Percentiles rank a stretch among this genome's conserved stretches.
phyloP scores from a whole-genome alignment of 2,113 vertebrate genomes.

The Cyanoderma ruficeps region DNA sequence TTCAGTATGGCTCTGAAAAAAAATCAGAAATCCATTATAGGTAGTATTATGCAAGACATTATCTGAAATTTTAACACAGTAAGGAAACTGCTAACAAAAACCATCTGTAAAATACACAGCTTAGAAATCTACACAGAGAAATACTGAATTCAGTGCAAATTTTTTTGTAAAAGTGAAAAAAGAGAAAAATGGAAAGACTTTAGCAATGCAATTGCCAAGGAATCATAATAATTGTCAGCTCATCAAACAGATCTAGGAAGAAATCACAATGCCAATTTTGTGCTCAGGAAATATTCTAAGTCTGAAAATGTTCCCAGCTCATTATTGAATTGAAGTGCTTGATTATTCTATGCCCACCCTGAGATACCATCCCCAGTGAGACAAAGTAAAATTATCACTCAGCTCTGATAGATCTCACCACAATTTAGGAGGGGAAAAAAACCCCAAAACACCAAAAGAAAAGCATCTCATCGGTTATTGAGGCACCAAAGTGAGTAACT shows the following conservation, averaged over 20 bases:
- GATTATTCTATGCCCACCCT: neutral
- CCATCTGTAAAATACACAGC: neutral
- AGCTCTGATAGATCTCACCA: neutral
- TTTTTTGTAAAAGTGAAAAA: neutral
- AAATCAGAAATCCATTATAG: neutral
- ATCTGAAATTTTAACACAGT: slow-evolving; percentile 1
- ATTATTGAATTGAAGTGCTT: neutral
- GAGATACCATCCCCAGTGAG: neutral
- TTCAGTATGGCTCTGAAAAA: neutral
- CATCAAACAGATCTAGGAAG: neutral
- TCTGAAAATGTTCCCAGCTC: neutral
- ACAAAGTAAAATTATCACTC: neutral
- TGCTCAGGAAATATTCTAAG: neutral
- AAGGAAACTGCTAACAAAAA: slow-evolving; percentile 1
- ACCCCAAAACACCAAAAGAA: neutral
- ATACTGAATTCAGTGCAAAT: neutral
- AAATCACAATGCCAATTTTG: neutral
- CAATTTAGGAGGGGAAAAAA: neutral
- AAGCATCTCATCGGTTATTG: neutral
- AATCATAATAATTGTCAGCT: neutral
- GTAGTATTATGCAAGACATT: neutral
- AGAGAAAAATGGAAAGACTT: neutral
- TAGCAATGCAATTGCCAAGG: neutral
- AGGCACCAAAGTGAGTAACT: neutral
- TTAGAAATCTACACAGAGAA: neutral